Evolutionary conservation across 2,888 invertebrate genomes (phyloP).

Genomic region (Neoascia interrupta): DNA sequence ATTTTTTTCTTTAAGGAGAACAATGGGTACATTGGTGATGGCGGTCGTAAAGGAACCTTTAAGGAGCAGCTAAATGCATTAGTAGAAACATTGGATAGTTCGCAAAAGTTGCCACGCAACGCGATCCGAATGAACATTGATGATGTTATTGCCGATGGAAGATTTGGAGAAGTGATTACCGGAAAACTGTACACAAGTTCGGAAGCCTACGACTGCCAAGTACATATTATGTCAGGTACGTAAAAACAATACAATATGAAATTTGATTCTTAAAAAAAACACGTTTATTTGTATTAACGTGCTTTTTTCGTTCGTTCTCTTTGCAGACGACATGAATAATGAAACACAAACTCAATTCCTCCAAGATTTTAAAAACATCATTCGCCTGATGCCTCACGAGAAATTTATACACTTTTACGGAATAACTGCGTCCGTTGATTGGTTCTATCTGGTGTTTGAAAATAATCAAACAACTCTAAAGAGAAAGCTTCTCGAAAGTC

Average conservation of each 20-base stretch:
- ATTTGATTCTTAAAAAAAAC: too few relatives aligned
- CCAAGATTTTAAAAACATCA: conserved; percentile 86
- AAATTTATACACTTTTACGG: conserved; percentile 88
- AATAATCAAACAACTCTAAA: conserved; percentile 85
- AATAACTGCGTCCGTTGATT: conserved; percentile 88
- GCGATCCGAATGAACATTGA: conserved; percentile 86
- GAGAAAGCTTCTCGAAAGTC: conserved; percentile 84
- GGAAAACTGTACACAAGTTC: conserved; percentile 83
- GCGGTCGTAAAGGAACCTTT: conserved; percentile 87
- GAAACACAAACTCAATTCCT: conserved; percentile 81
- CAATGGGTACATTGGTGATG: conserved; percentile 88
- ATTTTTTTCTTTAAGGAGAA: conserved; percentile 82
- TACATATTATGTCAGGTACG: conserved; percentile 83
- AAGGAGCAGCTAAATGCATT: conserved; percentile 88
- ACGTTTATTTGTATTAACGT: too few relatives aligned
- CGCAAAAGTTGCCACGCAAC: conserved; percentile 82
- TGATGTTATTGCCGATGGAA: conserved; percentile 86
- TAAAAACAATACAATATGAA: neutral
- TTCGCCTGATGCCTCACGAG: conserved; percentile 85
- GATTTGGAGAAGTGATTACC: conserved; percentile 88
- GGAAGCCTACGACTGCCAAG: conserved; percentile 79
- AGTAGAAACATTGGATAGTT: conserved; percentile 81
- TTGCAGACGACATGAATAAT: conserved; percentile 80
- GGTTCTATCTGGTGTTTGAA: conserved; percentile 87
- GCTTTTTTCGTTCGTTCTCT: too few relatives aligned